Conservation (phyloP, 2,797 vertebrate genomes). For the Anguilla obscura region DNA sequence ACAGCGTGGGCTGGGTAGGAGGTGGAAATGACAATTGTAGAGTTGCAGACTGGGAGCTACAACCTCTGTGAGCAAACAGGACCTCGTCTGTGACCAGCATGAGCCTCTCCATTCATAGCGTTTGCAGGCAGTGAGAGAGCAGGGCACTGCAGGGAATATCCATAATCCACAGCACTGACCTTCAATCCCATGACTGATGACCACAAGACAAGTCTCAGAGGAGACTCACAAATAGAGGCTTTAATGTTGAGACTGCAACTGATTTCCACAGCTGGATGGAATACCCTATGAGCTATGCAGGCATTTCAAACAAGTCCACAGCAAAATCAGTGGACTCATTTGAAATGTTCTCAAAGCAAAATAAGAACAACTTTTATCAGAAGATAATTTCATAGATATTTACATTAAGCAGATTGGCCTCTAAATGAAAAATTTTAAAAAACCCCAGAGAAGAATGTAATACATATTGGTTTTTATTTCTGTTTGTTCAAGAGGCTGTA, state of each 20-base stretch:
- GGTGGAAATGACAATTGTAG: not conserved
- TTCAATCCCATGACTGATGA: not conserved
- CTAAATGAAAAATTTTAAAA: not conserved
- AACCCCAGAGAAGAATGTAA: no score
- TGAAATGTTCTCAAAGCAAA: not conserved
- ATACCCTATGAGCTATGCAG: not conserved
- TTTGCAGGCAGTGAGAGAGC: not conserved
- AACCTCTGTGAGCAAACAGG: not conserved
- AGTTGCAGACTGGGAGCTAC: not conserved
- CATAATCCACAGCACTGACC: not conserved
- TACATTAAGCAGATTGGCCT: not conserved
- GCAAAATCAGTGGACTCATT: not conserved
- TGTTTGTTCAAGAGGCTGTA: not conserved
- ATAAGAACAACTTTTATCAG: not conserved
- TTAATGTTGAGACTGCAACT: not conserved
- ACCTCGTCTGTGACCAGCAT: not conserved
- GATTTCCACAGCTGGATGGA: not conserved
- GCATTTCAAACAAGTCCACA: not conserved
- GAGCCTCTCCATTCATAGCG: not conserved
- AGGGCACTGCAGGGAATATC: not conserved
- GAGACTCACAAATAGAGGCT: not conserved
- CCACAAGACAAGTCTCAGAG: constrained; percentile 11
- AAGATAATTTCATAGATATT: not conserved
- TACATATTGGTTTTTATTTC: not conserved
- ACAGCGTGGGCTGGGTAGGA: not conserved